Conservation (phyloP, 2,888 invertebrate species). For the Meiosimyza platycephala region DNA sequence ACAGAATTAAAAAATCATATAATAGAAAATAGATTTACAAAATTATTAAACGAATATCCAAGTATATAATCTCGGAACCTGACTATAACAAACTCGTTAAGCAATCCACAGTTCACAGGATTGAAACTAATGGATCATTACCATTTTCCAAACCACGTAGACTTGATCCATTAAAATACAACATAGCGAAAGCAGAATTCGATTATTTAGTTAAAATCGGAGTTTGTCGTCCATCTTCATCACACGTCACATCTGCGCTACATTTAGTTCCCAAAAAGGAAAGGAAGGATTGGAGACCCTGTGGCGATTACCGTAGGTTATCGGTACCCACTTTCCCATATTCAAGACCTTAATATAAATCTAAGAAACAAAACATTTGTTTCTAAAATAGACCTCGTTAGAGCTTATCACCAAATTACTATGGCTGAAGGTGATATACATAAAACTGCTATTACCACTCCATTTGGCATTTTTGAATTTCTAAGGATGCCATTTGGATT, state of each 20-base stretch:
- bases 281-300: constrained; percentile 10
- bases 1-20: neutral
- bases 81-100: too few relatives aligned
- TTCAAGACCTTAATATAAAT: neutral
- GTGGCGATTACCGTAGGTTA: constrained; percentile 13
- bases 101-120: too few relatives aligned
- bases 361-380: neutral
- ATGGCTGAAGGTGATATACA: neutral
- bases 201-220: too few relatives aligned
- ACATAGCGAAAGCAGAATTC: too few relatives aligned
- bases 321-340: constrained; percentile 13
- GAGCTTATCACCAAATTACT: constrained; percentile 8
- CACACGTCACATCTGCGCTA: too few relatives aligned
- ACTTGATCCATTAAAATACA: too few relatives aligned
- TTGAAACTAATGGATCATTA: too few relatives aligned
- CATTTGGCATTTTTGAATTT: constrained; percentile 20
- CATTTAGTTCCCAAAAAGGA: neutral
- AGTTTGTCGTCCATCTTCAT: too few relatives aligned
- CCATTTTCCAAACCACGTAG: too few relatives aligned
- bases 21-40: neutral
- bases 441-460: constrained; percentile 16
- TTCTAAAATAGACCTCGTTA: neutral
- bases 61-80: too few relatives aligned
- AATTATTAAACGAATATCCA: neutral
- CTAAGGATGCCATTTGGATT: constrained; percentile 6